Conservation (phyloP, 1,140 invertebrate species). For the Cheumatopsyche charites region DNA sequence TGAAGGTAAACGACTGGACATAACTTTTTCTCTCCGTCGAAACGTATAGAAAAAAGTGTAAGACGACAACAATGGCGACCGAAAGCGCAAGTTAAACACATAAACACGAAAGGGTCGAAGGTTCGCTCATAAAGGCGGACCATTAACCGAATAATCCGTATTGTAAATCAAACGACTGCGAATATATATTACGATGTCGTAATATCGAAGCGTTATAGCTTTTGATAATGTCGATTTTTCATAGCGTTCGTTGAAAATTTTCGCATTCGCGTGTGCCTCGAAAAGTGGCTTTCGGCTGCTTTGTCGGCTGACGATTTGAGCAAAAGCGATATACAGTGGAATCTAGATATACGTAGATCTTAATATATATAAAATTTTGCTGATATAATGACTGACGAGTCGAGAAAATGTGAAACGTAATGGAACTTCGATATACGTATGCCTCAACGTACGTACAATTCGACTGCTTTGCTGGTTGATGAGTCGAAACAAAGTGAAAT, state of each 20-base stretch:
- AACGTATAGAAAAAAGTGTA: conserved; percentile 21
- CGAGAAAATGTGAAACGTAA: too few species aligned
- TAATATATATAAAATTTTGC: too few species aligned
- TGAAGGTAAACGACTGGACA: conserved; percentile 16
- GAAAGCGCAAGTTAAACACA: conserved; percentile 34
- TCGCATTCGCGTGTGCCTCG: too few species aligned
- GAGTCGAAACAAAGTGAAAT: too few species aligned
- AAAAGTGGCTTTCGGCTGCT: too few species aligned
- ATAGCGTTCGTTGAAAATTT: not conserved
- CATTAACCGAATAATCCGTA: conserved; percentile 35
- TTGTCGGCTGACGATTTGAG: too few species aligned
- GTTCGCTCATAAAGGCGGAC: conserved; percentile 21
- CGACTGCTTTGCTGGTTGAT: too few species aligned
- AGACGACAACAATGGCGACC: conserved; percentile 19
- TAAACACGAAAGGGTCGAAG: conserved; percentile 38
- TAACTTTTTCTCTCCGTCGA: conserved; percentile 29
- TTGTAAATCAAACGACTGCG: conserved; percentile 32
- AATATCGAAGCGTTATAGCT: conserved; percentile 21
- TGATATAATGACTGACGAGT: too few species aligned
- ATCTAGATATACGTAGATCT: too few species aligned
- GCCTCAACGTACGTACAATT: too few species aligned
- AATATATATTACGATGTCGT: conserved; percentile 25
- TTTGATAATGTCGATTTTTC: not conserved
- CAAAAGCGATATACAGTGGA: too few species aligned
- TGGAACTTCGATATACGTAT: too few species aligned